Conservation (phyloP, 2,797 vertebrate genomes). For the Coccyzus lansbergi region DNA sequence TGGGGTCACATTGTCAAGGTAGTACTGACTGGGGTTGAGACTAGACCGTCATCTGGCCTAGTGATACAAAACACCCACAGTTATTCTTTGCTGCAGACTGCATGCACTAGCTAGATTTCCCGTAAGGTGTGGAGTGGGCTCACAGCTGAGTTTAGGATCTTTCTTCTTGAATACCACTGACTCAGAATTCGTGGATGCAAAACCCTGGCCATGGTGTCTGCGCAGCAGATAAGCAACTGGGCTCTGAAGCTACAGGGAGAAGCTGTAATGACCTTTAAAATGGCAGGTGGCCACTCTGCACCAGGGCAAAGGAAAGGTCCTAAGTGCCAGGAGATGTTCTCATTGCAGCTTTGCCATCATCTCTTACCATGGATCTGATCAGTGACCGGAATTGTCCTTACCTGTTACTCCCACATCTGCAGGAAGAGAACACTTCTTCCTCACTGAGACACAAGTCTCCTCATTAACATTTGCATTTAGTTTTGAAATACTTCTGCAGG, state of each 20-base stretch:
- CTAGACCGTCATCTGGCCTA: neutral
- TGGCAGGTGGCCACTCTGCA: neutral
- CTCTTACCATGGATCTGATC: neutral
- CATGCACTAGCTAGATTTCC: rapidly evolving
- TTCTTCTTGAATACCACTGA: rapidly evolving
- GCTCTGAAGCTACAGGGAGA: neutral
- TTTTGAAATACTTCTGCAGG: neutral
- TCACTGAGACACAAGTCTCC: neutral
- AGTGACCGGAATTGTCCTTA: neutral
- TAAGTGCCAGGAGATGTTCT: neutral
- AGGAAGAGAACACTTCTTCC: neutral
- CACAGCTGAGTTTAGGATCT: rapidly evolving
- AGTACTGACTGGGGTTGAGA: neutral
- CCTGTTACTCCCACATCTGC: neutral
- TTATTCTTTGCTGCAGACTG: neutral
- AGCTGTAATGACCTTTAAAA: neutral
- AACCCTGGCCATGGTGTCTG: neutral
- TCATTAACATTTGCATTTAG: neutral
- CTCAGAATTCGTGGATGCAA: neutral
- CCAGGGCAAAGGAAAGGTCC: too few species aligned
- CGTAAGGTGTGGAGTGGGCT: rapidly evolving
- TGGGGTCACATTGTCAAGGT: too few species aligned
- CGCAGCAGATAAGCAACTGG: neutral
- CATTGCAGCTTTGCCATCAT: neutral
- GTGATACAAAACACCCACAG: neutral